Base-by-base conservation (phyloP, 2,888 invertebrate genomes). In the Apomyelois bistriatella region DNA sequence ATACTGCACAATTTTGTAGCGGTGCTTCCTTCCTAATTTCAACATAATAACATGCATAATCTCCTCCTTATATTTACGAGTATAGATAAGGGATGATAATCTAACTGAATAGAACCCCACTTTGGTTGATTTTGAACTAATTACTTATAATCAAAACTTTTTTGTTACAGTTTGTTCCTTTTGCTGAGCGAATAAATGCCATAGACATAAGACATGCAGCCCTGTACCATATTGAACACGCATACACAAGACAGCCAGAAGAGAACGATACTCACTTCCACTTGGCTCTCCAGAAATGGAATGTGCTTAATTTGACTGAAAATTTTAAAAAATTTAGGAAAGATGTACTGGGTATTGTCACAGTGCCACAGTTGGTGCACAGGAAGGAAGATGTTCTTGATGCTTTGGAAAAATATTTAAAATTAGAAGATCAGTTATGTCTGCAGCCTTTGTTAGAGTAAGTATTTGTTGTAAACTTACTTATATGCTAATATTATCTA, bases 211-310 rank as follows among this genome's bases (percentile, higher is more conserved):
- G 93, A 1, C 92, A 91, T 72, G 95, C 97, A 82, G 95, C 98
- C 1, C 93, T 97, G 37, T 97, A 97, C 75, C 94, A 94, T 68
- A 94, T 98, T 48, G 93, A 93, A 28, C 96, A 96, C 79, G 93
- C 92, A 60, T 94, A 97, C 76, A 93, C 95, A 53, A 92, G 93
- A 60, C 91, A 92, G 8, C 93, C 93, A 6, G 94, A 94, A 62
- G 94, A 94, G 51, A 87, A 92, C 49, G 94, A 94, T 70, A 96
- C 97, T 0, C 94, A 94, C 75, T 98, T 99, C 77, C 92, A 94
- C 66, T 93, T 96, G 76, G 93, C 96, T 0, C 79, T 98, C 16
- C 93, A 94, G 59, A 98, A 98, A 91, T 99, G 98, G 98, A 93
- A 93, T 70, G 95, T 94, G 1, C 91, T 98, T 16, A 98, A 98